These are phyloP conservation scores for Limanda limanda DNA, from an alignment of 2,113 vertebrate species.

Conservation along the genomic window DNA sequence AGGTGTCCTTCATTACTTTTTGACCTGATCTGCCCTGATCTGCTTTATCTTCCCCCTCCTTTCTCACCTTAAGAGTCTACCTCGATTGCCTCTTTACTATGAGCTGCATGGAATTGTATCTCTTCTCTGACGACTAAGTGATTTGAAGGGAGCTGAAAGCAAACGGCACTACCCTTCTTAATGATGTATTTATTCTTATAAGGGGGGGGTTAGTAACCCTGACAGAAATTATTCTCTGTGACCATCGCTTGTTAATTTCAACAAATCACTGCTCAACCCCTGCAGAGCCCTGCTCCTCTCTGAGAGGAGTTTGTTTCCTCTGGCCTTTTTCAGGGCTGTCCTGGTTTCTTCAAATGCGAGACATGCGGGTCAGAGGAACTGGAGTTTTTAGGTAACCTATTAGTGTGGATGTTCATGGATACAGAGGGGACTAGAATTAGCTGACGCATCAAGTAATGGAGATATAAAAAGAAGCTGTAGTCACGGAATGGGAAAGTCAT, in stretches of 20 bases:
- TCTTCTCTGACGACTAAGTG: constrained; percentile 9
- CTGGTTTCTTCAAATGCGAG: constrained; percentile 11
- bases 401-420: background rate
- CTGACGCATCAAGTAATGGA: background rate
- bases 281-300: constrained; percentile 4
- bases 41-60: background rate
- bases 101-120: background rate
- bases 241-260: constrained; percentile 53
- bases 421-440: background rate
- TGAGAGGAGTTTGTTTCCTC: constrained; percentile 11
- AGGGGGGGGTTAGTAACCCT: constrained; percentile 7
- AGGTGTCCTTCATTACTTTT: constrained; percentile 10
- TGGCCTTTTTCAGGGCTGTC: constrained; percentile 2
- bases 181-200: constrained; percentile 39
- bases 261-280: constrained; percentile 42
- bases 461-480: too few species aligned
- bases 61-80: background rate
- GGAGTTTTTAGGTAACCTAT: constrained; percentile 1
- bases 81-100: background rate
- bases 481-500: too few species aligned
- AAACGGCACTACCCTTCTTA: constrained; percentile 20
- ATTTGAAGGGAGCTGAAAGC: constrained; percentile 31
- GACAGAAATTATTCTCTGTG: constrained; percentile 13
- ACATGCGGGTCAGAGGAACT: background rate
- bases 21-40: constrained; percentile 5